Base-by-base conservation (phyloP, 2,888 invertebrate species). In the Caenorhabditis imperialis region DNA sequence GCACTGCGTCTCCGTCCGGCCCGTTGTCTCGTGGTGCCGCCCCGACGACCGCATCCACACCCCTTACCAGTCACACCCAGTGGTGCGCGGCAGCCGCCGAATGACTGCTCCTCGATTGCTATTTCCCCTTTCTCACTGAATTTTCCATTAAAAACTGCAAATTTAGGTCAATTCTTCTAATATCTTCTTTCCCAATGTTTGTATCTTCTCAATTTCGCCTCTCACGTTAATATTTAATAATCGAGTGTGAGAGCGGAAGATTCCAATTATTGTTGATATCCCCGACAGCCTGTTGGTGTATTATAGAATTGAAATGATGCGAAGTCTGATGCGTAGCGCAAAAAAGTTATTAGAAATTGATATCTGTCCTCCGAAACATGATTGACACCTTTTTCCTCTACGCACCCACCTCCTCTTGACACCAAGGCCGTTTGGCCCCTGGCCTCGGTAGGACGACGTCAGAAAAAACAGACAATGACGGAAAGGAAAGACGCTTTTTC, bases 341-440 rank as follows among this genome's bases (percentile, higher is more conserved):
- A 48, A 30, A 16, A 55, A 55, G 65, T 65, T 65, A 55, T 63
- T 55, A 55, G 23, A 33, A 55, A 65, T 55, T 38, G 40, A 55
- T 53, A 63, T 20, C 37, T 35, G 25, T 42, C 35, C 12, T n/a
- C 8, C 38, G 55, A 55, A 65, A 62, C 48, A 65, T 65, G 65
- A 65, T 65, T 65, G 65, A 42, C 48, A 65, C 55, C 54, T 65
- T 65, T 65, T 65, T 65, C 33, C n/a, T 14, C 38, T 25, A 55
- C 48, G 57, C 57, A 44, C 40, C 67, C 37, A 18, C 25, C 67
- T 48, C 57, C 35, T 42, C 67, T 67, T 67, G 57, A 57, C 67
- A 67, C 67, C 67, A 67, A 67, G 67, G 67, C 57, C 67, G 23
- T 67, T 57, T 38, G 38, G 30, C 27, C 45, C n/a, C 7, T 47